Conservation (phyloP, 2,113 vertebrate species). For the Micronycteris hirsuta region DNA sequence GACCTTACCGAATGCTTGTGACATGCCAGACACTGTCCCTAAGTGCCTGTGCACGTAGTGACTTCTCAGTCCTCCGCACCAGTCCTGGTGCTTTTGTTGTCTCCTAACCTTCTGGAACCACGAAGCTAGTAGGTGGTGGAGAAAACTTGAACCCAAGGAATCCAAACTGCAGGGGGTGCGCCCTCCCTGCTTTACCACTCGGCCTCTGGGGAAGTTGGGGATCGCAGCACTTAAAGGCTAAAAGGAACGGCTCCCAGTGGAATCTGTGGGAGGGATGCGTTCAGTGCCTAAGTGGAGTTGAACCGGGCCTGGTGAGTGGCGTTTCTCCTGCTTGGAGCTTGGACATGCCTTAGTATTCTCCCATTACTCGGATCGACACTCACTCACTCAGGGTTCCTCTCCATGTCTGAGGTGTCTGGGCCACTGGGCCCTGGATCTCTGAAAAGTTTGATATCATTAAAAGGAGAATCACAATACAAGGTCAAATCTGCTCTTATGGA, state of each 20-base stretch:
- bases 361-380: neutral
- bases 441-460: neutral
- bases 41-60: rapidly evolving
- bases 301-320: rapidly evolving
- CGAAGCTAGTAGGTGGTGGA: neutral
- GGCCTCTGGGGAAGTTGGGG: neutral
- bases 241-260: neutral
- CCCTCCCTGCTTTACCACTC: neutral
- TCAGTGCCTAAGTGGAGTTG: neutral
- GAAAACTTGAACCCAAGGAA: neutral
- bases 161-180: neutral
- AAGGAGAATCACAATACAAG: neutral
- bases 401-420: neutral
- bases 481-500: neutral
- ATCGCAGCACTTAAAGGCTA: neutral
- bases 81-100: neutral
- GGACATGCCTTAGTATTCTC: neutral
- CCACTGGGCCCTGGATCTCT: neutral
- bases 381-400: neutral
- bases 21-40: rapidly evolving
- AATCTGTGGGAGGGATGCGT: neutral
- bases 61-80: neutral
- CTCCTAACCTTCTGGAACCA: neutral
- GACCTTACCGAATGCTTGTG: neutral
- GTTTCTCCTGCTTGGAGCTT: neutral